These are phyloP conservation scores for Coturnix japonica DNA, from an alignment of 2,113 vertebrate species.

Conservation along the genomic window DNA sequence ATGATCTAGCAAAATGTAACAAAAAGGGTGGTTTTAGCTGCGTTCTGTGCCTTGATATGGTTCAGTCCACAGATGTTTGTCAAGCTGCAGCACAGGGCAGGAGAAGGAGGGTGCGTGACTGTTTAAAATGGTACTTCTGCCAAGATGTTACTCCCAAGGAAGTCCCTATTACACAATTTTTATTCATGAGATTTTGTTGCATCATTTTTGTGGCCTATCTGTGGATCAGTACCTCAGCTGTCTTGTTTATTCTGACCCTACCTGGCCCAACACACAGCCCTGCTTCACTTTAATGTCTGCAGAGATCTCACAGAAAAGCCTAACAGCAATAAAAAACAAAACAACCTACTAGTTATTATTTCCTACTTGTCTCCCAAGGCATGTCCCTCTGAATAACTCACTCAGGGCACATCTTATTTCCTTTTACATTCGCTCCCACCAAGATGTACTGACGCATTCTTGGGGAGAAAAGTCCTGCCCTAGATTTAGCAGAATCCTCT, in stretches of 20 bases:
- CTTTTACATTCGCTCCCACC: background rate
- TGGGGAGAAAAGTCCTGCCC: background rate
- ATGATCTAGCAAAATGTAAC: background rate
- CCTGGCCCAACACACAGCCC: background rate
- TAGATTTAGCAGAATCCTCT: background rate
- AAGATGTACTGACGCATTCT: background rate
- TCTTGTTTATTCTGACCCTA: background rate
- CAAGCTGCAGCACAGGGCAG: background rate
- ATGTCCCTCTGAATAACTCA: background rate
- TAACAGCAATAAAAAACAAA: background rate
- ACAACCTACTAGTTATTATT: background rate
- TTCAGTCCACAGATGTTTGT: background rate
- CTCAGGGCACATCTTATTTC: background rate
- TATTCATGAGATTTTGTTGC: background rate
- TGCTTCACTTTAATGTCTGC: background rate
- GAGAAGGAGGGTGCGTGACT: background rate
- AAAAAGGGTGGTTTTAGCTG: background rate
- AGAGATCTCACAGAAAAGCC: background rate
- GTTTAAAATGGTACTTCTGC: background rate
- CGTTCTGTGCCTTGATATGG: background rate
- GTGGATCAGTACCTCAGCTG: background rate
- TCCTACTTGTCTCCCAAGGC: background rate
- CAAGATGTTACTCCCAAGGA: background rate
- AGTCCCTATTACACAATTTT: background rate
- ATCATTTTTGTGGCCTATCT: background rate